A percentile compares a stretch with the other conserved stretches of the same genome.
Evolutionary conservation across 2,113 vertebrate genomes (phyloP).

Genomic region (Myiozetetes cayanensis): DNA sequence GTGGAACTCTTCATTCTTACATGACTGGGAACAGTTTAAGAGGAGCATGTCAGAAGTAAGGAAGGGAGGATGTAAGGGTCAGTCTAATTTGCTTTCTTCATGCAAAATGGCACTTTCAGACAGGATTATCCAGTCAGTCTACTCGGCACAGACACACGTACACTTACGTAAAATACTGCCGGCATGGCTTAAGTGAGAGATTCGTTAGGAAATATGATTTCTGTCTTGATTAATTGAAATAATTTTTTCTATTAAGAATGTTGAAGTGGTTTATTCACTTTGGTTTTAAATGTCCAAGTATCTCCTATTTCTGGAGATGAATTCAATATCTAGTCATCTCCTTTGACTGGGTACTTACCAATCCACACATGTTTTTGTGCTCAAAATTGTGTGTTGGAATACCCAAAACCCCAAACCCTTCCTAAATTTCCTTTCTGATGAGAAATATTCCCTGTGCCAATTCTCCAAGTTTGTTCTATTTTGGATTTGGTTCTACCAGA

Average conservation of each 20-base stretch:
- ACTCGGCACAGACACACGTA: accelerated
- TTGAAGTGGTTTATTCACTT: not conserved
- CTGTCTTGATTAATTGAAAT: not conserved
- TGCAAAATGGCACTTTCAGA: not conserved
- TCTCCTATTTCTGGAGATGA: not conserved
- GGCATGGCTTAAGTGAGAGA: not conserved
- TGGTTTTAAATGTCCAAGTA: not conserved
- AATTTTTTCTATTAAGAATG: not conserved
- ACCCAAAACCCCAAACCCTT: not conserved
- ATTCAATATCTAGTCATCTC: not conserved
- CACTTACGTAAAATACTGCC: not conserved
- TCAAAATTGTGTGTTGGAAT: not conserved
- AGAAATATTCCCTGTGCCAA: not conserved
- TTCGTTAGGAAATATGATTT: not conserved
- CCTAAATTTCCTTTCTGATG: not conserved
- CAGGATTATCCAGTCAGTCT: not conserved
- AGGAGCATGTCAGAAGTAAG: not conserved
- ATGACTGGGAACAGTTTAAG: not conserved
- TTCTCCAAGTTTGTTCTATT: not conserved
- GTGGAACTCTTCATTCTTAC: not conserved
- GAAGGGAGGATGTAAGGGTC: not conserved
- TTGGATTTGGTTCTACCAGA: not conserved
- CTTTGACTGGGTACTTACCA: not conserved
- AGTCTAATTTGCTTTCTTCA: not conserved
- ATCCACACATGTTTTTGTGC: not conserved